Evolutionary conservation across 1,140 invertebrate species (phyloP).

Genomic region (Lepidotrigona ventralis): DNA sequence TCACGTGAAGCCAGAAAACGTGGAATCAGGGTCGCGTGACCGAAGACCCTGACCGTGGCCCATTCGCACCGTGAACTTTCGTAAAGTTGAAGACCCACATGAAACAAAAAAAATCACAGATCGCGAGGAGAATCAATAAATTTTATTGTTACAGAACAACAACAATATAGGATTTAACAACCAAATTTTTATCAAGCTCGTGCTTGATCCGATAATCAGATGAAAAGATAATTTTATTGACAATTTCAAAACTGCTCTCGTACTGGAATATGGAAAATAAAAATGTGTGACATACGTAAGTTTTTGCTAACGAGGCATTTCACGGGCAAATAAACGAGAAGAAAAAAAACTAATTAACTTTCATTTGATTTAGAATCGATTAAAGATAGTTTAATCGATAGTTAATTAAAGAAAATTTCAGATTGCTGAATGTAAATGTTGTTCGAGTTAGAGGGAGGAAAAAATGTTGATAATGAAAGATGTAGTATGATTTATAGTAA

Average conservation of each 20-base stretch:
- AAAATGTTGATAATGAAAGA: neutral
- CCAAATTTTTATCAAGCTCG: no score
- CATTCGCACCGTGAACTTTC: neutral
- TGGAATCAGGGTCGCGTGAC: slow-evolving; percentile 34
- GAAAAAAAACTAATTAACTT: neutral
- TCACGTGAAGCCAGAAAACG: slow-evolving; percentile 30
- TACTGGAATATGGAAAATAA: neutral
- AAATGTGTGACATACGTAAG: neutral
- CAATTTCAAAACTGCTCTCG: no score
- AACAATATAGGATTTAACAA: no score
- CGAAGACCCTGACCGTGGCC: slow-evolving; percentile 30
- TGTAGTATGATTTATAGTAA: neutral
- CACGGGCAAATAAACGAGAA: neutral
- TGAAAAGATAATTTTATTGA: no score
- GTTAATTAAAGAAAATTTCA: no score
- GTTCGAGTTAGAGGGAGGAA: neutral
- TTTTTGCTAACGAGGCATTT: neutral
- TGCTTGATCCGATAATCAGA: no score
- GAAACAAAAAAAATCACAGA: no score
- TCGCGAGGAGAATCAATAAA: no score
- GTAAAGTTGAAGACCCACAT: no score
- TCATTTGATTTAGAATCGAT: neutral
- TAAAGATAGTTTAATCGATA: no score
- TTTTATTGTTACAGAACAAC: no score
- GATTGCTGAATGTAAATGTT: neutral